Evolutionary conservation across 2,888 invertebrate species (phyloP).

Genomic region (Lasiommata megera): DNA sequence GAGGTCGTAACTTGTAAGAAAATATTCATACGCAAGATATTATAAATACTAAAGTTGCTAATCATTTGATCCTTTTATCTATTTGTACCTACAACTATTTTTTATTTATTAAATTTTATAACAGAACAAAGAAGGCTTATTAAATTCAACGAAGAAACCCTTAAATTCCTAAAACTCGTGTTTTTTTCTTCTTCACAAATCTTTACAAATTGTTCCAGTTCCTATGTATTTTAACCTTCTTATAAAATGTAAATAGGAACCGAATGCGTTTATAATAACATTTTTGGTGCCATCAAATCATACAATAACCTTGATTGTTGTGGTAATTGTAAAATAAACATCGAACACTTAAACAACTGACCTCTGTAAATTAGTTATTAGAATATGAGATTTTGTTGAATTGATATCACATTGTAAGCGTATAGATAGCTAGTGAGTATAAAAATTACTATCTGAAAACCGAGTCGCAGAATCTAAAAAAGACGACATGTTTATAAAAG

Average conservation of each 20-base stretch:
- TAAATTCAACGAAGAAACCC: not conserved
- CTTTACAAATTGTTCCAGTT: constrained; percentile 9
- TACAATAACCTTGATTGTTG: constrained; percentile 52
- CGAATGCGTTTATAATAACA: constrained; percentile 28
- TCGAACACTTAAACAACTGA: constrained; percentile 51
- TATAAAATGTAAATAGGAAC: constrained; percentile 17
- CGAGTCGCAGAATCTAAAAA: too few relatives aligned
- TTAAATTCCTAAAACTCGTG: not conserved
- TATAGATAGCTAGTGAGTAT: not conserved
- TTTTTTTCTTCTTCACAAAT: not conserved
- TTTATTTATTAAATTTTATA: too few relatives aligned
- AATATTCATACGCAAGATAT: too few relatives aligned
- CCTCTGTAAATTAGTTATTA: constrained; percentile 65
- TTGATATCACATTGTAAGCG: not conserved
- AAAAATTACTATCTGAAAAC: constrained; percentile 2
- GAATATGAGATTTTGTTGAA: constrained; percentile 36
- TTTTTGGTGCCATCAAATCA: constrained; percentile 37
- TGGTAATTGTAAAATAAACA: constrained; percentile 66
- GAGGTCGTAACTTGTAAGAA: too few relatives aligned
- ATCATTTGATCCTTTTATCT: too few relatives aligned
- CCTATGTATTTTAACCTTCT: constrained; percentile 27
- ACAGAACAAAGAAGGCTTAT: not conserved
- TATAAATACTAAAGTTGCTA: too few relatives aligned
- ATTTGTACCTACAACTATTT: too few relatives aligned
- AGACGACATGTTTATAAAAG: too few relatives aligned